Evolutionary conservation across 2,888 invertebrate genomes (phyloP), one percentile per base, ranked within the genome.

Genomic region (Hydrotaea diabolus): DNA sequence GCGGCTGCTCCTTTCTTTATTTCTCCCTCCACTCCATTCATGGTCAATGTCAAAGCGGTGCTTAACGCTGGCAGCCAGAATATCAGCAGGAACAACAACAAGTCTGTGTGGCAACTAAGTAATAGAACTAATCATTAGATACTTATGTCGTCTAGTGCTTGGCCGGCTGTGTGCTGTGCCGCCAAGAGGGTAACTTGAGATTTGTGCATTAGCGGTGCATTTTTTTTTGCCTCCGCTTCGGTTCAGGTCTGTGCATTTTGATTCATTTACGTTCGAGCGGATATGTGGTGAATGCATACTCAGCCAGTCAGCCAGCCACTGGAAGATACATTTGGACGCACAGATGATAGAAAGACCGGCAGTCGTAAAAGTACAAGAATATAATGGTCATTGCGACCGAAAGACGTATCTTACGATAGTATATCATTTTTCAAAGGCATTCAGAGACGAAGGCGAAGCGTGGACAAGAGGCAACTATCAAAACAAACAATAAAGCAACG

Each of bases 11-110:
- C 7, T 7, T 53, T 53, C 17, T 55, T 55, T 21, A 21, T n/a
- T 55, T 55, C 9, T 21, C 21, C 21, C 21, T 2, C 21, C 59
- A 13, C 26, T 78, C 69, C 77, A 74, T 83, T 78, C 84, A 84
- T 74, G 84, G 81, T 78, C 81, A 81, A 81, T 78, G 81, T 78
- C 84, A 81, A 80, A 76, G 78, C 71, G 74, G 74, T 55, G 71
- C 57, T 75, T 80, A 59, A 59, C 15, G 59, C 59, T 59, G n/a
- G 9, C 23, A 55, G 5, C 49, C 49, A 49, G 49, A n/a, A n/a
- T 13, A 13, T 11, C 43, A 13, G 15, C 13, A n/a, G n/a, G n/a
- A n/a, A 11, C 43, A 43, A 43, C 49, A 49, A n/a, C 59, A 59
- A 2, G n/a, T n/a, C n/a, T n/a, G n/a, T n/a, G n/a, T n/a, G n/a